phyloP scores from a whole-genome alignment of 2,888 invertebrate species.

The Lissocephala sabroskyi region DNA sequence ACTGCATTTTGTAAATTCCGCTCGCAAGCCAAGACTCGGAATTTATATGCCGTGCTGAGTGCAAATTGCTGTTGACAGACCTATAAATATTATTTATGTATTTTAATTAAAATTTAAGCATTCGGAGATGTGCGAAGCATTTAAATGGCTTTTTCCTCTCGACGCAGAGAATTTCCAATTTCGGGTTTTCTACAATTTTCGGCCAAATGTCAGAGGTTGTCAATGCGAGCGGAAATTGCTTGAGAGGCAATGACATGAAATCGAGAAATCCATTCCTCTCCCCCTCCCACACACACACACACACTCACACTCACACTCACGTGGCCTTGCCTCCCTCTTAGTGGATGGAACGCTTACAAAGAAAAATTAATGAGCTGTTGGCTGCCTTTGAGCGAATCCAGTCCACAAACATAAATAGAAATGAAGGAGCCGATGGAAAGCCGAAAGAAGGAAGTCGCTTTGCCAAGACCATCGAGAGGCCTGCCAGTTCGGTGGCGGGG shows the following conservation, averaged over 20 bases:
- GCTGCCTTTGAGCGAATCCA: slow-evolving; percentile 41
- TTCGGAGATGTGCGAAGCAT: slow-evolving; percentile 5
- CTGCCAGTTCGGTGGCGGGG: slow-evolving; percentile 30
- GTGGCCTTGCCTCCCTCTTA: too few species aligned
- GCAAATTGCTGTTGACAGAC: slow-evolving; percentile 25
- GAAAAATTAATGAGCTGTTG: slow-evolving; percentile 58
- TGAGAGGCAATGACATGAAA: slow-evolving; percentile 30
- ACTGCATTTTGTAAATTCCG: too few species aligned
- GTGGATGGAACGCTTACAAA: slow-evolving; percentile 29
- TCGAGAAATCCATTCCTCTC: too few species aligned
- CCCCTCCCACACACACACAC: slow-evolving; percentile 26
- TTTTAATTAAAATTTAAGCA: slow-evolving; percentile 61
- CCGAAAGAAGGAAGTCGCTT: slow-evolving; percentile 9
- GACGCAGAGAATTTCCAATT: too few species aligned
- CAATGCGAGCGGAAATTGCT: slow-evolving; percentile 28
- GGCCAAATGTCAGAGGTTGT: slow-evolving; percentile 1
- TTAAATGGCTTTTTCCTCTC: too few species aligned
- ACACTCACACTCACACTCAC: slow-evolving; percentile 1
- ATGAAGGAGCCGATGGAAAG: neutral
- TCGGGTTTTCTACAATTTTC: neutral
- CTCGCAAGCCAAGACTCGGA: too few species aligned
- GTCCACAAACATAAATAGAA: slow-evolving; percentile 18
- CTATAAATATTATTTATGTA: slow-evolving; percentile 53
- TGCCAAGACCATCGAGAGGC: slow-evolving; percentile 26
- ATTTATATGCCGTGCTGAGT: too few species aligned